Base-by-base conservation (phyloP, 2,113 vertebrate species). In the Lagopus leucura region DNA sequence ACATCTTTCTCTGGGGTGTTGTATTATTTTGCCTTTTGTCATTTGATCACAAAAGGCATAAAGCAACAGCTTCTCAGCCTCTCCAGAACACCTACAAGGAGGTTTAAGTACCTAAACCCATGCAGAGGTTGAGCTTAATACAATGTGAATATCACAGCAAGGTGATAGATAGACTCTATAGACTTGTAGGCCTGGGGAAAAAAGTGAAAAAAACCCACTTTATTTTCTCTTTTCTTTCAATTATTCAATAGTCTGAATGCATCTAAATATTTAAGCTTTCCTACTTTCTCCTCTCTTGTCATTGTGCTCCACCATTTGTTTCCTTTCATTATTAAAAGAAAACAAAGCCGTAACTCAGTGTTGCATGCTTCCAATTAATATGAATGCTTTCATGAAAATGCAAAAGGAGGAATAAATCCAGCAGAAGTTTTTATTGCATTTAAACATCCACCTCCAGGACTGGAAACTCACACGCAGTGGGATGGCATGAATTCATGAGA, bases 251-350 rank as follows among this genome's bases (percentile, higher is more conserved):
- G 65, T 70, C 90, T 75, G 76, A 88, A 95, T 93, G 36, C 60
- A 92, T 94, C 89, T 94, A 86, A 94, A 91, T 94, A 82, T 88
- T 95, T 94, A 75, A 82, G 60, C 63, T 69, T 77, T 43, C 47
- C 82, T 75, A 24, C 22, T 75, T 78, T 79, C 91, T 58, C 50
- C 13, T 76, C 54, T 74, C 30, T 43, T 77, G 52, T 45, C 63
- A 54, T 74, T 92, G 86, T 58, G 86, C 89, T 92, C 52, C 80
- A 77, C n/a, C 36, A 38, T 94, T 97, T 94, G 43, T 84, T 96
- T 94, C 43, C 42, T 95, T 94, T 92, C 64, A 43, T 94, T 96
- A 96, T 96, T 96, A 95, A 96, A 95, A 94, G 91, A 93, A 95
- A 96, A 95, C 92, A 95, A 90, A 93, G 5, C 69, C 38, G 30